A percentile compares a stretch with the other conserved stretches of the same genome.
These are phyloP conservation scores for Microplitis manilae DNA, from an alignment of 2,888 invertebrate genomes.

Conservation along the genomic window DNA sequence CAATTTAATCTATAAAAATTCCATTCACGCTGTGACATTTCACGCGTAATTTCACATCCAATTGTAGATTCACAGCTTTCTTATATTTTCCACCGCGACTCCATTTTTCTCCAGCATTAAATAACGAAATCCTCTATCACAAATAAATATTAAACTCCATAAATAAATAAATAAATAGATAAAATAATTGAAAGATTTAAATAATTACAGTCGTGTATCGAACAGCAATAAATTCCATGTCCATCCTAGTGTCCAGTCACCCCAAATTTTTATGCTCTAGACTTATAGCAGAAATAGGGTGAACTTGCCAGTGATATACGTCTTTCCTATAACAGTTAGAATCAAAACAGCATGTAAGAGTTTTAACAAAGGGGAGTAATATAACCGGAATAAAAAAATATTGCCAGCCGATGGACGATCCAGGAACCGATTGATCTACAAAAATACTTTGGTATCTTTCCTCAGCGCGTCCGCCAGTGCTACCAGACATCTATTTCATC, in stretches of 20 bases:
- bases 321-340: conserved; percentile 68
- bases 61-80: conserved; percentile 57
- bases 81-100: conserved; percentile 18
- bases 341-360: conserved; percentile 65
- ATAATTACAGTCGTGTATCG: conserved; percentile 62
- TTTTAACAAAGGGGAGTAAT: conserved; percentile 44
- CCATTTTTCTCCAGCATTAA: too few relatives aligned
- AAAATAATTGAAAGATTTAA: conserved; percentile 54
- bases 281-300: conserved; percentile 54
- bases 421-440: conserved; percentile 47
- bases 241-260: conserved; percentile 53
- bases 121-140: neutral
- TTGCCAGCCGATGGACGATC: conserved; percentile 50
- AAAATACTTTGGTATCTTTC: conserved; percentile 2
- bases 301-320: conserved; percentile 63
- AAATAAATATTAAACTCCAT: neutral
- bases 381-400: conserved; percentile 44
- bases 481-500: too few relatives aligned
- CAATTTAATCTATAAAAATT: conserved; percentile 57
- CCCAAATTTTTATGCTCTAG: conserved; percentile 55
- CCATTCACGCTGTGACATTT: conserved; percentile 65
- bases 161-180: conserved; percentile 15
- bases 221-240: conserved; percentile 64
- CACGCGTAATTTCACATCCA: conserved; percentile 68
- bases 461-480: too few relatives aligned